These are phyloP conservation scores for Crocuta crocuta DNA, from an alignment of 2,113 vertebrate species.

Conservation along the genomic window DNA sequence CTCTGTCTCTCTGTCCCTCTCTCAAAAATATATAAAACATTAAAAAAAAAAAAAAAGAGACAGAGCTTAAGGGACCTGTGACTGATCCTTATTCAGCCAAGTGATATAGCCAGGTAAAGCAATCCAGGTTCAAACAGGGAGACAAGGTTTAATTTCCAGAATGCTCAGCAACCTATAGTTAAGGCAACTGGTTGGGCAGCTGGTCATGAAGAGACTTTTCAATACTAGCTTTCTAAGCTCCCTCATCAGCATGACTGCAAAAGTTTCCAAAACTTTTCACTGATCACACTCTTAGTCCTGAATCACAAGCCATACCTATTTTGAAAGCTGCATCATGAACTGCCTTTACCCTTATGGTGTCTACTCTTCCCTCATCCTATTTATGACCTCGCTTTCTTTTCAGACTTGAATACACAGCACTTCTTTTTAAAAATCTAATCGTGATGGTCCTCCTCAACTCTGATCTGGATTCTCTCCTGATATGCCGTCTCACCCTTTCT, in stretches of 20 bases:
- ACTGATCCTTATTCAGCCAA: not conserved
- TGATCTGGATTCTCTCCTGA: not conserved
- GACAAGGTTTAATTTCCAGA: slow-evolving; percentile 28
- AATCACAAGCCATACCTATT: not conserved
- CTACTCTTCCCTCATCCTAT: not conserved
- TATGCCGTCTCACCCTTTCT: not conserved
- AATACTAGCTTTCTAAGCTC: not conserved
- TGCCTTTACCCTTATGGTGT: not conserved
- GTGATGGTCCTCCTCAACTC: not conserved
- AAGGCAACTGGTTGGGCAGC: not conserved
- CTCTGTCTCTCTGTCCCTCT: no score
- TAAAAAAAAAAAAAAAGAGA: not conserved
- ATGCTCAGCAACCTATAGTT: not conserved
- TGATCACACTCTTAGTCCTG: not conserved
- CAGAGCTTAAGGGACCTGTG: not conserved
- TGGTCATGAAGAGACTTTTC: not conserved
- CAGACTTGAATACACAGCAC: not conserved
- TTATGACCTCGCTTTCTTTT: slow-evolving; percentile 20
- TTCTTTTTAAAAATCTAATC: not conserved
- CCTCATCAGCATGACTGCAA: not conserved
- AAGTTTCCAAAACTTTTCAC: slow-evolving; percentile 10
- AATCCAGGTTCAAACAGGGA: not conserved
- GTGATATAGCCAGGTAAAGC: not conserved
- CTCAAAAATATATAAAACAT: no score
- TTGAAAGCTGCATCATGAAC: not conserved